A percentile compares a stretch with the other conserved stretches of the same genome.
These are phyloP conservation scores for Psilopogon haemacephalus DNA, from an alignment of 2,113 vertebrate genomes.

Conservation along the genomic window DNA sequence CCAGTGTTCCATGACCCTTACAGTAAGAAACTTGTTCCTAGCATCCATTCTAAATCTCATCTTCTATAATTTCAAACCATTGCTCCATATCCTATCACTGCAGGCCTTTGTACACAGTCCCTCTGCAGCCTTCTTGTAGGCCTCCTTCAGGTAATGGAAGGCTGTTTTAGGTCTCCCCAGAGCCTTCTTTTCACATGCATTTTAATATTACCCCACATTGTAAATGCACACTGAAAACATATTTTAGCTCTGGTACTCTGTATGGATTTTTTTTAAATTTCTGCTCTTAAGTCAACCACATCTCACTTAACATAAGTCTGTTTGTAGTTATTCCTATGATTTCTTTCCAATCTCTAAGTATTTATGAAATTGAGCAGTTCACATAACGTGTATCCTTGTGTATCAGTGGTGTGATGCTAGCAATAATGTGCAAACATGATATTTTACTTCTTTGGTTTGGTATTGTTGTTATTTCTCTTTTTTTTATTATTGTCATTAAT, in stretches of 20 bases:
- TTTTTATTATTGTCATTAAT: neutral
- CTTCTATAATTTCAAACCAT: too few species aligned
- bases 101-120: too few species aligned
- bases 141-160: too few species aligned
- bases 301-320: neutral
- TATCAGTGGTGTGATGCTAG: neutral
- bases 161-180: too few species aligned
- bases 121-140: too few species aligned
- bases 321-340: neutral
- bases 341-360: neutral
- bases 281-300: neutral
- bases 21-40: too few species aligned
- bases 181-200: too few species aligned
- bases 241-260: neutral
- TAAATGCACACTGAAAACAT: neutral
- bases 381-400: neutral
- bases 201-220: neutral
- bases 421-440: neutral
- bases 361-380: neutral
- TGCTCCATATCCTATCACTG: too few species aligned
- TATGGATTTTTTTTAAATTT: neutral
- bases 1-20: too few species aligned
- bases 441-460: neutral
- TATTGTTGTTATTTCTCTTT: neutral
- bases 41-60: too few species aligned